A percentile compares a stretch with the other conserved stretches of the same genome.
Conservation (phyloP, 2,888 invertebrate species). For the Maniola hyperantus region DNA sequence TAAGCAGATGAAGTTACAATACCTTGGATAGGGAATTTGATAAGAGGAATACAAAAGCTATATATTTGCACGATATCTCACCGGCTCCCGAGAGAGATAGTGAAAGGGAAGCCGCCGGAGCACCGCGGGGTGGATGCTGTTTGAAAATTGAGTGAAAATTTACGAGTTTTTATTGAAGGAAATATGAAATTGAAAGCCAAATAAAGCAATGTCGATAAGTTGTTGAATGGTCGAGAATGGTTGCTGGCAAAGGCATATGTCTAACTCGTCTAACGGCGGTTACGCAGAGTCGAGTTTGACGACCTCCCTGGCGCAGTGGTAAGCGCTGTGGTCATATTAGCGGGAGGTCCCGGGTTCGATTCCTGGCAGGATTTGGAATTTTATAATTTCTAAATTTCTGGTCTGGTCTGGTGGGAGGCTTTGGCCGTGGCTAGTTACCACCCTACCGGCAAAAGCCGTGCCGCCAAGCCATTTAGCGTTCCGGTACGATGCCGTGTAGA, state of each 20-base stretch:
- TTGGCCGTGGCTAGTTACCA: too few relatives aligned
- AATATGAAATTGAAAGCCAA: constrained; percentile 9
- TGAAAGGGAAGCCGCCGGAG: constrained; percentile 40
- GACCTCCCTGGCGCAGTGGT: too few relatives aligned
- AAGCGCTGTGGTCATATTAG: too few relatives aligned
- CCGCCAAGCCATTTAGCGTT: too few relatives aligned
- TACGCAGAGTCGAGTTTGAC: too few relatives aligned
- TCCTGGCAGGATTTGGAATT: too few relatives aligned
- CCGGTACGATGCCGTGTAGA: too few relatives aligned
- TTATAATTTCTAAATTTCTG: too few relatives aligned
- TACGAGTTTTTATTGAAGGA: constrained; percentile 24
- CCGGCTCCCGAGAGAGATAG: constrained; percentile 41
- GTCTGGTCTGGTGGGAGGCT: too few relatives aligned
- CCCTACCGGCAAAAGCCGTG: too few relatives aligned
- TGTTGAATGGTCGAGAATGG: not conserved
- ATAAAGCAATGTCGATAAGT: not conserved
- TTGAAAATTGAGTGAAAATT: constrained; percentile 31
- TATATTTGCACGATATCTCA: constrained; percentile 43
- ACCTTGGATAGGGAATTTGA: constrained; percentile 41
- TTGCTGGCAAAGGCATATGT: not conserved
- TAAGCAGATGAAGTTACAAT: constrained; percentile 35
- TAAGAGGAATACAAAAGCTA: constrained; percentile 43
- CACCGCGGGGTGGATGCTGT: constrained; percentile 38
- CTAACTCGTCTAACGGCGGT: too few relatives aligned
- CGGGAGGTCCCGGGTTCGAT: too few relatives aligned